Conservation (phyloP, 2,888 invertebrate genomes). For the Suillia variegata region DNA sequence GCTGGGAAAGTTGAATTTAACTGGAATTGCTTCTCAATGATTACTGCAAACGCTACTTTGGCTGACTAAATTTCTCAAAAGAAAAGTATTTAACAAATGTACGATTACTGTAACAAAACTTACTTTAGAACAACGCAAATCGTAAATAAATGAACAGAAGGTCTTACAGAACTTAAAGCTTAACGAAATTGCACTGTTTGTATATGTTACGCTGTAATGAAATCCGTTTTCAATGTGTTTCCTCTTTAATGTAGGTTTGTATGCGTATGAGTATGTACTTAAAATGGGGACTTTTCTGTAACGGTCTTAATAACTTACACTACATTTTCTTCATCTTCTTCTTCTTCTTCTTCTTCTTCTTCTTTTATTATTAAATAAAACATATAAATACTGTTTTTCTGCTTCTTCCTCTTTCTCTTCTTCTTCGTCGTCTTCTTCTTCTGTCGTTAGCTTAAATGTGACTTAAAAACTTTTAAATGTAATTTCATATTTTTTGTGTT, state of each 20-base stretch:
- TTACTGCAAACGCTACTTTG: neutral
- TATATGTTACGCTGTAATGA: neutral
- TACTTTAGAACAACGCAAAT: neutral
- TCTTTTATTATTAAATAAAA: constrained; percentile 19
- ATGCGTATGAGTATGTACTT: no score
- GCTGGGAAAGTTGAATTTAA: no score
- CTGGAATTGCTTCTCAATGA: no score
- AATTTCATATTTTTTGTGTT: constrained; percentile 8
- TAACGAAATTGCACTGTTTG: no score
- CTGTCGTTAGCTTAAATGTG: constrained; percentile 34
- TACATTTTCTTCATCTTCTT: neutral
- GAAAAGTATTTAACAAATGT: neutral
- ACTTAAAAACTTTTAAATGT: constrained; percentile 25
- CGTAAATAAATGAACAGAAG: no score
- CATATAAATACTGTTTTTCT: constrained; percentile 35
- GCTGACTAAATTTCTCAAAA: neutral
- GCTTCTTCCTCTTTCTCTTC: neutral
- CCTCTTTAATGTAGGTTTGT: constrained; percentile 2
- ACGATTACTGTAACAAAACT: neutral
- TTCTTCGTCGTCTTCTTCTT: constrained; percentile 10
- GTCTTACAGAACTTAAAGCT: no score
- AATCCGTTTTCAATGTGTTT: constrained; percentile 10
- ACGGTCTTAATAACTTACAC: no score
- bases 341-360: neutral
- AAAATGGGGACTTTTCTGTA: no score